Percentiles rank a stretch among this genome's conserved stretches.
Conservation (phyloP, 2,888 invertebrate genomes). For the Ichneumoninae sp. region DNA sequence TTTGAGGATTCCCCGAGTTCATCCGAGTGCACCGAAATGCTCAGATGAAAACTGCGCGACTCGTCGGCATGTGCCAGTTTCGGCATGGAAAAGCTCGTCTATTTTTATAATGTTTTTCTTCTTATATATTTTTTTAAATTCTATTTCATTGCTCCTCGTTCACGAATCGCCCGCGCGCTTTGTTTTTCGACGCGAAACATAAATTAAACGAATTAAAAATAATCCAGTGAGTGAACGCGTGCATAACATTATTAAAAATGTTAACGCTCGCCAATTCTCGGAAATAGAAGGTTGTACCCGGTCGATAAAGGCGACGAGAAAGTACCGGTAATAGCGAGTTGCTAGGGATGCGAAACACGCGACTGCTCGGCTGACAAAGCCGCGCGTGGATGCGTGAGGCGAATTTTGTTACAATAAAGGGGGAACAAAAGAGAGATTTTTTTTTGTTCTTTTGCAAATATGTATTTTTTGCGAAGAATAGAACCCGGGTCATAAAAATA, state of each 20-base stretch:
- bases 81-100: conserved; percentile 35
- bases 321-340: background rate
- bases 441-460: background rate
- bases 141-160: background rate
- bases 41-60: conserved; percentile 21
- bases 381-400: conserved; percentile 19
- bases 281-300: conserved; percentile 54
- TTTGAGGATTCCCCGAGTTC: conserved; percentile 49
- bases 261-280: conserved; percentile 40
- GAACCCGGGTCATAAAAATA: background rate
- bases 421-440: background rate
- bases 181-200: background rate
- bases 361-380: conserved; percentile 27
- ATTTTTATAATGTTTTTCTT: conserved; percentile 33
- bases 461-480: background rate
- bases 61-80: conserved; percentile 13
- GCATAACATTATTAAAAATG: conserved; percentile 57
- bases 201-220: conserved; percentile 48
- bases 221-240: conserved; percentile 27
- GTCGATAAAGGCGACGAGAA: conserved; percentile 52
- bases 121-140: background rate
- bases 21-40: conserved; percentile 35
- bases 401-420: background rate
- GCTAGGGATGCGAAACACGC: conserved; percentile 51
- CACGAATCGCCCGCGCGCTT: conserved; percentile 6